Conservation (phyloP, 2,797 vertebrate genomes). For the Borostomias antarcticus region DNA sequence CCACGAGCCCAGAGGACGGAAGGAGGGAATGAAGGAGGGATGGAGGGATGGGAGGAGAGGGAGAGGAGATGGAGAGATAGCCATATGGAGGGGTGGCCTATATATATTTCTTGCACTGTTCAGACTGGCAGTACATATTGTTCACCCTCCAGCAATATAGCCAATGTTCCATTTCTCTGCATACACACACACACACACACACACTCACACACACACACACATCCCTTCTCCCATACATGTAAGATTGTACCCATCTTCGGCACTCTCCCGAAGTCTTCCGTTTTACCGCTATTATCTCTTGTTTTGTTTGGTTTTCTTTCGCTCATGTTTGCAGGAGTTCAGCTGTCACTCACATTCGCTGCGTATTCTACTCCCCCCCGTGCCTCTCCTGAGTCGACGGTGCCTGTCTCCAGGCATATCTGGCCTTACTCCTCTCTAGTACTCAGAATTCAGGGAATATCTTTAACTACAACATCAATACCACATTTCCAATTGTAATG, state of each 20-base stretch:
- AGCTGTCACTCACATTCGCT: not conserved
- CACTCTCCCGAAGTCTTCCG: not conserved
- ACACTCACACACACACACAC: not conserved
- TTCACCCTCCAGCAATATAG: not conserved
- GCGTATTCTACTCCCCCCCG: too few relatives aligned
- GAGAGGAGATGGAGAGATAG: not conserved
- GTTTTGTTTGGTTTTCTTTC: not conserved
- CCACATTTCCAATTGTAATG: not conserved
- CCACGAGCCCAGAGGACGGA: not conserved
- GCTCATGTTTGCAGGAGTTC: not conserved
- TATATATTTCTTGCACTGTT: not conserved
- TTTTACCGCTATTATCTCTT: not conserved
- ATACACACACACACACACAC: conserved; percentile 4
- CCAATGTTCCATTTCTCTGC: not conserved
- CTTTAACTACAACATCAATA: not conserved
- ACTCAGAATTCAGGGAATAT: conserved; percentile 25
- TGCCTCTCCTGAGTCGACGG: not conserved
- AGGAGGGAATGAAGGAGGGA: not conserved
- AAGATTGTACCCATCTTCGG: not conserved
- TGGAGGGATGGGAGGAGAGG: not conserved
- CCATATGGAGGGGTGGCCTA: not conserved
- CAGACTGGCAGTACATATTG: not conserved
- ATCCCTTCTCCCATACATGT: too few relatives aligned
- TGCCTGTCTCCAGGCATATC: not conserved
- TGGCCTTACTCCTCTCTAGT: conserved; percentile 10